Base-by-base conservation (phyloP, 2,888 invertebrate genomes). In the Andrena minutula region DNA sequence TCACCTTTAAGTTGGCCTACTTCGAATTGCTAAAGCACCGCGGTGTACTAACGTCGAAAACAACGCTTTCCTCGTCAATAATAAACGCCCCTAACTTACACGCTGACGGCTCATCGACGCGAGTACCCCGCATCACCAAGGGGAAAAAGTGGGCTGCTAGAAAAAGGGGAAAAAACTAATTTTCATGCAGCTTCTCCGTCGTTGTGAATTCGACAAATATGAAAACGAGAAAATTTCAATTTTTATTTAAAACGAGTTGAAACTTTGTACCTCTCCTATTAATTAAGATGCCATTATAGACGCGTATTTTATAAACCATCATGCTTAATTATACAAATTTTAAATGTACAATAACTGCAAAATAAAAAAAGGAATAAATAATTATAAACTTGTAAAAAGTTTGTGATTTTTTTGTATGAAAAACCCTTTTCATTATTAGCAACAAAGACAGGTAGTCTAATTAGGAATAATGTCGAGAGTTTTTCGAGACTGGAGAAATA, bases 1-100 rank as follows among this genome's bases (percentile, higher is more conserved):
- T 89, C 86, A 68, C 60, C 90, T 90, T 90, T 90, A 90, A 90
- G 77, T 53, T 89, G 88, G 82, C 86, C 90, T 82, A 90, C 75
- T 88, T 90, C 23, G 79, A 82, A 85, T 81, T 82, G 76, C 66
- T 58, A 56, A 68, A 80, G 80, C 79, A 73, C 30, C 80, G 63
- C 41, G 70, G 61, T 60, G 35, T 47, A 51, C 63, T 30, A 63
- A 66, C 77, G 76, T 74, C 74, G 82, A 77, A 82, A 87, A 84
- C 81, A 79, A 75, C 80, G 80, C 69, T 74, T 73, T 66, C 53
- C 79, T 77, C 70, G 64, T 75, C 78, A 73, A 83, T 75, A 73
- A 83, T 76, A 74, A 77, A 82, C 71, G 77, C 74, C 60, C 78
- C 41, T 41, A 41, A 41, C 41, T 81, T 75, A 60, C 63, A 58